phyloP scores from a whole-genome alignment of 2,797 vertebrate species.

The Premnoplex brunnescens region DNA sequence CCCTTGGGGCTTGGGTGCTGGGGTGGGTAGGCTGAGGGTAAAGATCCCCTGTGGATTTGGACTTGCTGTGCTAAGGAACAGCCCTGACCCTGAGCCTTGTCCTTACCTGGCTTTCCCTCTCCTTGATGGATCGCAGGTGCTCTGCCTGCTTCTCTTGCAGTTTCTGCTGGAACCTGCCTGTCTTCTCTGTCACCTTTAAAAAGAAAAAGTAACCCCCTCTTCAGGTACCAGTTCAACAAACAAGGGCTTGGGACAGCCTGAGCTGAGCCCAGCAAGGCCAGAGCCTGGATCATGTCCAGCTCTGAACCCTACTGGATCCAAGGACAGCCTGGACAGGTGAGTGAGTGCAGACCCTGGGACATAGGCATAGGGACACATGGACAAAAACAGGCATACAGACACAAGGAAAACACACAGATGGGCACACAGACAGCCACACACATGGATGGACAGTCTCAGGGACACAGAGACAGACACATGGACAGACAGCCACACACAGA shows the following conservation, averaged over 20 bases:
- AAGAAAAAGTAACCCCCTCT: neutral
- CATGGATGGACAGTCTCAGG: too few species aligned
- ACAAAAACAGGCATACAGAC: neutral
- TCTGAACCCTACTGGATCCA: neutral
- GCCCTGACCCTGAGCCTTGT: neutral
- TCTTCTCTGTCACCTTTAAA: slow-evolving; percentile 80
- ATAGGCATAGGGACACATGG: neutral
- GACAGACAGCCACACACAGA: too few species aligned
- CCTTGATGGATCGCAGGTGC: slow-evolving; percentile 85
- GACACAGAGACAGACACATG: too few species aligned
- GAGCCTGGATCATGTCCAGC: neutral
- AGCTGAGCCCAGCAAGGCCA: neutral
- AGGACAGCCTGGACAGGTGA: neutral
- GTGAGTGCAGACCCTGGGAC: neutral
- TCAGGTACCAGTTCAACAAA: neutral
- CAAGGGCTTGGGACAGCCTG: neutral
- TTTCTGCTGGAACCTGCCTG: slow-evolving; percentile 79
- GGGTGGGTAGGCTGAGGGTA: neutral
- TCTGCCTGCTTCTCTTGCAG: slow-evolving; percentile 88
- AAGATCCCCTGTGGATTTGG: neutral
- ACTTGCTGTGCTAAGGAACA: neutral
- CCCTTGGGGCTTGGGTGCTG: neutral
- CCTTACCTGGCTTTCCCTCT: slow-evolving; percentile 83
- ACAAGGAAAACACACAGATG: too few species aligned
- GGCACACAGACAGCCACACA: too few species aligned